Percentiles rank a stretch among this genome's conserved stretches.
These are phyloP conservation scores for Mya arenaria DNA, from an alignment of 1,140 invertebrate genomes.

Conservation along the genomic window DNA sequence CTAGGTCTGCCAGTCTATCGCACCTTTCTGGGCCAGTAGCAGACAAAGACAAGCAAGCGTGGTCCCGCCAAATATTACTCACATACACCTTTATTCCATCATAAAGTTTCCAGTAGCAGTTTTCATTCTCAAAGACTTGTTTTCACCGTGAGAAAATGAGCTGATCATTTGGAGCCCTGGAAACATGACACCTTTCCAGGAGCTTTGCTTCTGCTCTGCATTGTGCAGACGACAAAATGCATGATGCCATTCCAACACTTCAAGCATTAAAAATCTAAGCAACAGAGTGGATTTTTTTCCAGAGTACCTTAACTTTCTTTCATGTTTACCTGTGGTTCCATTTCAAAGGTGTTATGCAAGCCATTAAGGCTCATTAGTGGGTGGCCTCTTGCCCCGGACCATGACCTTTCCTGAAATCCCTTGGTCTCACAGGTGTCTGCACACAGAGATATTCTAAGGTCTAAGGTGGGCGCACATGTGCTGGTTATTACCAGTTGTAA, in stretches of 20 bases:
- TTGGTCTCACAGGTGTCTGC: neutral
- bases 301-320: too few species aligned
- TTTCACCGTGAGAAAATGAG: constrained; percentile 55
- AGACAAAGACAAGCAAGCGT: constrained; percentile 34
- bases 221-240: constrained; percentile 37
- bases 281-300: too few species aligned
- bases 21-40: constrained; percentile 14
- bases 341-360: neutral
- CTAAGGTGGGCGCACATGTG: neutral
- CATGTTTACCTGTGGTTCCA: neutral
- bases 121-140: constrained; percentile 46
- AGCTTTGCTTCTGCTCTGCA: too few species aligned
- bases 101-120: neutral
- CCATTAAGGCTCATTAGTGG: neutral
- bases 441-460: neutral
- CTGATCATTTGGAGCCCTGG: constrained; percentile 7
- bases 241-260: too few species aligned
- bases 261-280: too few species aligned
- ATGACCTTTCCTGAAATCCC: neutral
- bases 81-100: constrained; percentile 57
- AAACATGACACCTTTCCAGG: constrained; percentile 44
- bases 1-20: neutral
- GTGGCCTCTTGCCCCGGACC: neutral
- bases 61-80: constrained; percentile 32
- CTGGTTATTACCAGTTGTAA: neutral